Base-by-base conservation (phyloP, 2,888 invertebrate genomes). In the Aphrophora alni region DNA sequence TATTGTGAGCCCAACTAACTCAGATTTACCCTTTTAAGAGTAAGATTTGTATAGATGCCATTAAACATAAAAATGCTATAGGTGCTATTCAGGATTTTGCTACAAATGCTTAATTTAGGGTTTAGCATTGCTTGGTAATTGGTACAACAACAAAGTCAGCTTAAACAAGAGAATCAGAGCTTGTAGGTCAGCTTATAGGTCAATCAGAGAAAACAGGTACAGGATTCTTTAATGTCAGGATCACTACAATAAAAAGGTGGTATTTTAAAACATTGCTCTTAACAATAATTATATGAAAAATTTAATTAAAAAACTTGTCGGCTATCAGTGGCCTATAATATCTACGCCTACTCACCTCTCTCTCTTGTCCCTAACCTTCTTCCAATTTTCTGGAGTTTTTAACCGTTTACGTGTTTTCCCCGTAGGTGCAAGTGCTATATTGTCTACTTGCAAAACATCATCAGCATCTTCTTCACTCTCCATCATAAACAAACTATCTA, bases 321-420 rank as follows among this genome's bases (percentile, higher is more conserved):
- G 10, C 72, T 71, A 71, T 71, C 72, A 71, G 72, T 71, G 27
- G 72, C 72, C 72, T 71, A 71, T 25, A 71, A 71, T 71, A 71
- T 71, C 72, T 71, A 71, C 26, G 72, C 72, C 72, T 71, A 74
- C n/a, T n/a, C n/a, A n/a, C 74, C 74, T 74, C 74, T 74, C 74
- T 74, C 74, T 74, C 74, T 74, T 74, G 74, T 33, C 74, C 74
- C 74, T 74, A 74, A 74, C 33, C 74, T 74, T 74, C 74, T 74
- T 8, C 74, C 74, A 74, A 74, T n/a, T n/a, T n/a, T n/a, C n/a
- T n/a, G n/a, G n/a, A n/a, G n/a, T n/a, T n/a, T n/a, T n/a, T n/a
- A n/a, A n/a, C n/a, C n/a, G n/a, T n/a, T n/a, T n/a, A n/a, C n/a
- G n/a, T n/a, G n/a, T n/a, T n/a, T n/a, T n/a, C n/a, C n/a, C n/a